Base-by-base conservation (phyloP, 1,140 invertebrate genomes). In the Belonocnema kinseyi region DNA sequence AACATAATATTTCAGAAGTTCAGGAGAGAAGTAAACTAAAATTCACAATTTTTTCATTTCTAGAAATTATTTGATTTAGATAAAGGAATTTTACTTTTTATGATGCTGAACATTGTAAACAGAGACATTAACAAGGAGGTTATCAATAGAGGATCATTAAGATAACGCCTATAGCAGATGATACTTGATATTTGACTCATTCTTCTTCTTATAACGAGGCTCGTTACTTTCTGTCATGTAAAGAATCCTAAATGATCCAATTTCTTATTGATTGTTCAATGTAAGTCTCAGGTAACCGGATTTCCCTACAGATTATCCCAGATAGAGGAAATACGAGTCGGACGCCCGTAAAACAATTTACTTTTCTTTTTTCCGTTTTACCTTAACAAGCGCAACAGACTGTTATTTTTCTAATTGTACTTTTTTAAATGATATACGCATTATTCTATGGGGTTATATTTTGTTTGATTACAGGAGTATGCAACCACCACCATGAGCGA, bases 401-500 rank as follows among this genome's bases (percentile, higher is more conserved):
- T 19, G 17, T 13, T 19, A 54, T 54, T 46, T 8, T 17, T 54
- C 53, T 14, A n/a, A 54, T 54, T 54, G 12, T 54, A 4, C 6
- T 54, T 1, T 54, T n/a, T 54, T 14, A 4, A 54, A 56, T 26
- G 13, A 19, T 56, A 19, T 26, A 10, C 17, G 52, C 2, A 53
- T 33, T 33, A 33, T 3, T 33, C 52, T 16, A 53, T 53, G 14
- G 17, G 17, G 2, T n/a, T 53, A 16, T 17, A 16, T 13, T 21
- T 61, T 13, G 40, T 72, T 80, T 71, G 77, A 82, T 93, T 93
- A 2, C 92, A 97, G 97, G 96, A 97, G 88, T 97, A 96, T 88
- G 97, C 96, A 0, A 96, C 97, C 85, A 96, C 95, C 51, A 96
- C 96, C 10, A 97, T 98, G 96, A 97, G 97, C 84, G 97, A 98